These are phyloP conservation scores for Acinonyx jubatus DNA, from an alignment of 2,113 vertebrate species.

Conservation along the genomic window DNA sequence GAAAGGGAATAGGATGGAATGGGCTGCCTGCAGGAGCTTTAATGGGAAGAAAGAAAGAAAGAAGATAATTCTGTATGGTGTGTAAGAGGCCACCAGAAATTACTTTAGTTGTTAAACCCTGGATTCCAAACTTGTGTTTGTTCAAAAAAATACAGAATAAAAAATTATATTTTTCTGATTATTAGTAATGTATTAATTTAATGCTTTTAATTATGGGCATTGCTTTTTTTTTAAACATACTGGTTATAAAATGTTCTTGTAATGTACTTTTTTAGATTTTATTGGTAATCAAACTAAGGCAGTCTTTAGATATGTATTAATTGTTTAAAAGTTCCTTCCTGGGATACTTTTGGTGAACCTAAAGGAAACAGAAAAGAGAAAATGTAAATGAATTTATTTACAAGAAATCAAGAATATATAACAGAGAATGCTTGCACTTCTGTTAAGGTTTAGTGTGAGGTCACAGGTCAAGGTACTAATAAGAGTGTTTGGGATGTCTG, in stretches of 20 bases:
- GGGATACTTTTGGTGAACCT: constrained; percentile 38
- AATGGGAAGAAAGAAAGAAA: not conserved
- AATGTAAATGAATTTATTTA: constrained; percentile 82
- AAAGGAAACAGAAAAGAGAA: constrained; percentile 59
- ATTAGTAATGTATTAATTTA: not conserved
- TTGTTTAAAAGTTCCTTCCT: not conserved
- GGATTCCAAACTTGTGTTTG: not conserved
- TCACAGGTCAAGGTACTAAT: constrained; percentile 97
- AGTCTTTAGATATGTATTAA: constrained; percentile 25
- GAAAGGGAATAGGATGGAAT: not conserved
- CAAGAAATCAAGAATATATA: constrained; percentile 86
- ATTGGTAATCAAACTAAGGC: constrained; percentile 24
- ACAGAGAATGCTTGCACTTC: constrained; percentile 87
- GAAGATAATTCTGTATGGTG: not conserved
- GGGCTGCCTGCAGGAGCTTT: not conserved
- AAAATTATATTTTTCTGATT: not conserved
- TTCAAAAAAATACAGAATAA: not conserved
- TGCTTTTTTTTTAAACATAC: not conserved
- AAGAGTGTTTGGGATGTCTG: constrained; percentile 99
- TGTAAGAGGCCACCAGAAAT: not conserved
- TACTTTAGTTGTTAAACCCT: not conserved
- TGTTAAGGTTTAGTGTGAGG: constrained; percentile 91
- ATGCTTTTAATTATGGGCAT: not conserved
- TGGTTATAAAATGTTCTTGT: constrained; percentile 9
- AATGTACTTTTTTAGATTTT: constrained; percentile 36